Conservation (phyloP, 2,888 invertebrate species). For the Aromia moschata region DNA sequence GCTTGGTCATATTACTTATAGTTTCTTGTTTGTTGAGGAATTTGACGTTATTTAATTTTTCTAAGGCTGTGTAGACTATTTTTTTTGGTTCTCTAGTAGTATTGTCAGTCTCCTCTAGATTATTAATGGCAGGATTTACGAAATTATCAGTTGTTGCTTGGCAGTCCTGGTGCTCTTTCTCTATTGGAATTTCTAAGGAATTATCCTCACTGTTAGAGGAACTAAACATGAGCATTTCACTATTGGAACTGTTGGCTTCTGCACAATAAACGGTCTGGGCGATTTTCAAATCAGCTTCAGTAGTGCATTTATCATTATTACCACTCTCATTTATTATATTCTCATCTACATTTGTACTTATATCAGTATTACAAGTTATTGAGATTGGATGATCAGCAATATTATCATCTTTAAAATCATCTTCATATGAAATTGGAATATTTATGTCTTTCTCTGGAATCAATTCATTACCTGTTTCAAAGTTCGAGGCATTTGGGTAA, state of each 20-base stretch:
- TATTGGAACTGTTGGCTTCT: not conserved
- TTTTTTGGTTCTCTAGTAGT: not conserved
- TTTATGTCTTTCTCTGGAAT: conserved; percentile 29
- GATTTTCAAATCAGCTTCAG: not conserved
- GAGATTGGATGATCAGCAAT: too few species aligned
- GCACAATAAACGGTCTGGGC: not conserved
- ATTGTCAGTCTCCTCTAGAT: not conserved
- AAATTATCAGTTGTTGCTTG: not conserved
- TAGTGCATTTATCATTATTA: not conserved
- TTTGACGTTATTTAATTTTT: conserved; percentile 33
- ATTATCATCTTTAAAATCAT: too few species aligned
- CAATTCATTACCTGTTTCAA: conserved; percentile 1
- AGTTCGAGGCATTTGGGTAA: not conserved
- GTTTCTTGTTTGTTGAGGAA: conserved; percentile 24
- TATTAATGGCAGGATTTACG: not conserved
- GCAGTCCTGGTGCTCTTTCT: not conserved
- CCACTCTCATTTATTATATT: too few species aligned
- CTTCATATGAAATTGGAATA: too few species aligned
- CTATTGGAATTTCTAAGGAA: not conserved
- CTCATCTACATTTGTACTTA: too few species aligned
- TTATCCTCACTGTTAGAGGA: not conserved
- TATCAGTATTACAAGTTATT: too few species aligned
- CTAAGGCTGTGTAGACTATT: conserved; percentile 24
- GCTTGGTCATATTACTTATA: conserved; percentile 9
- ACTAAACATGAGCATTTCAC: not conserved